A percentile compares a stretch with the other conserved stretches of the same genome.
Conservation (phyloP, 2,888 invertebrate genomes). For the Lysandra coridon region DNA sequence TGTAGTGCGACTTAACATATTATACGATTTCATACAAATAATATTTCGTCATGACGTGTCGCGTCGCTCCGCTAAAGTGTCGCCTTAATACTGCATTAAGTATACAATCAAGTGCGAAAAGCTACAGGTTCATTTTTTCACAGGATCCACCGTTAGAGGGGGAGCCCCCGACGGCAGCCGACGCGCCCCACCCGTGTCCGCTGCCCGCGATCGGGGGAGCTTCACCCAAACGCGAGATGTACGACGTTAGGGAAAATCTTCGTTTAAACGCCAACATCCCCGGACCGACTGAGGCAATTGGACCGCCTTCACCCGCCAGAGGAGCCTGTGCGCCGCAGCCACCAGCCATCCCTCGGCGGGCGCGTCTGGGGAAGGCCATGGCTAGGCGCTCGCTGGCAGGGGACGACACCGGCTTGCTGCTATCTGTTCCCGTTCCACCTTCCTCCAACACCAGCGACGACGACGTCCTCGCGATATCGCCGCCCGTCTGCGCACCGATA, state of each 20-base stretch:
- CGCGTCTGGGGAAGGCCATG: conserved; percentile 82
- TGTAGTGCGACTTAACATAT: no score
- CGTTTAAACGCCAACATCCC: conserved; percentile 63
- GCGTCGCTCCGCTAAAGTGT: no score
- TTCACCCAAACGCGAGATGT: conserved; percentile 69
- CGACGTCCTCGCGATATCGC: conserved; percentile 74
- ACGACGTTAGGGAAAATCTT: conserved; percentile 64
- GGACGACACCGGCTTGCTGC: conserved; percentile 75
- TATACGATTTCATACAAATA: no score
- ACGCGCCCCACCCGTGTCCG: conserved; percentile 65
- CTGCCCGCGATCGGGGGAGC: conserved; percentile 70
- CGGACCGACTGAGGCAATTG: conserved; percentile 66
- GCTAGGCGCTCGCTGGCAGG: conserved; percentile 82
- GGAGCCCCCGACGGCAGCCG: conserved; percentile 63
- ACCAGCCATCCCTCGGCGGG: conserved; percentile 70
- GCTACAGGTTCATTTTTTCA: background rate
- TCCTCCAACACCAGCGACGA: conserved; percentile 70
- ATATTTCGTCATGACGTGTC: no score
- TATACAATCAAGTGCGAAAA: background rate
- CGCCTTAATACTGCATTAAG: no score
- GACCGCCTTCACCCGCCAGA: conserved; percentile 85
- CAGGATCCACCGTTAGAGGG: conserved; percentile 70
- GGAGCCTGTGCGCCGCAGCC: conserved; percentile 84
- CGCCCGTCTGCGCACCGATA: conserved; percentile 68
- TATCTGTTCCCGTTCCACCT: conserved; percentile 57